Evolutionary conservation across 2,888 invertebrate species (phyloP), one percentile per base, ranked within the genome.

Genomic region (Heliothis peltigera): DNA sequence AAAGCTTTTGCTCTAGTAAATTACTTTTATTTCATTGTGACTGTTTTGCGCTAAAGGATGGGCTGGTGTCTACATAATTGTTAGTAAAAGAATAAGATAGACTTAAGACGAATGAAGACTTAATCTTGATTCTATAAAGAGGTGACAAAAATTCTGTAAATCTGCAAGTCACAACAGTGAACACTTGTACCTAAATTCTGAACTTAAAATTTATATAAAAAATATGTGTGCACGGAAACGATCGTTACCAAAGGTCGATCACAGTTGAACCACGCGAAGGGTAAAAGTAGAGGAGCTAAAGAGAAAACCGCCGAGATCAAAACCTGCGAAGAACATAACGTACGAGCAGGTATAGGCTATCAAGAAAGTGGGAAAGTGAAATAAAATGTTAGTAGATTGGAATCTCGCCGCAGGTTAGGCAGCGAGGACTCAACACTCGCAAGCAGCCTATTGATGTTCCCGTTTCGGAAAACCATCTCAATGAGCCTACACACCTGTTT

Each of bases 401-500:
- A 78, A 71, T 76, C 68, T 73, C 71, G 74, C 77, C 79, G 77
- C 69, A 77, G 81, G 77, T 74, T 77, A 69, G 75, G 74, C 52
- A 53, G 68, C 64, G 58, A 69, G 65, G 62, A 76, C 76, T 80
- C 77, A 66, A 77, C 74, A 72, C 69, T 79, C 70, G 76, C 73
- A 76, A 66, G 66, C 80, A 74, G 72, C 44, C 79, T 79, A 80
- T 83, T 82, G 83, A 84, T 84, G 85, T 81, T 81, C 67, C 69
- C 76, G 79, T 65, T 61, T 77, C 77, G 77, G 69, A 61, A 82
- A 84, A 85, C 83, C 85, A 78, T 83, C 79, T 82, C 81, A 83
- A 85, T 82, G 83, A 82, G 81, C 75, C 77, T 78, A 77, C 81
- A 78, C 68, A 79, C 79, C 81, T 82, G 84, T 79, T 80, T 86